These are phyloP conservation scores for Monodelphis domestica DNA, from an alignment of 2,797 vertebrate genomes.

Conservation along the genomic window DNA sequence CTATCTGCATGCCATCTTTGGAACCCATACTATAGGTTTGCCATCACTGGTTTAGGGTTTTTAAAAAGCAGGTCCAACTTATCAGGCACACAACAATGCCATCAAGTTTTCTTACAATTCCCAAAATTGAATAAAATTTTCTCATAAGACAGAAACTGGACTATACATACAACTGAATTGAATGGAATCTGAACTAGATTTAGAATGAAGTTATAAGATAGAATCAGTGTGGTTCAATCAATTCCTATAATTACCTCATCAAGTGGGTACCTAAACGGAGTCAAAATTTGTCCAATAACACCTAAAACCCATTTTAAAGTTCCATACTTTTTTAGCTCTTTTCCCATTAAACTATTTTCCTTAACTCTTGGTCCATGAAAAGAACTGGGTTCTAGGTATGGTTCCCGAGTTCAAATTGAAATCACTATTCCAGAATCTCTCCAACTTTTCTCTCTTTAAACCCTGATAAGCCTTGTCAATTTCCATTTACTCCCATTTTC, in stretches of 20 bases:
- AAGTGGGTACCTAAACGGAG: not conserved
- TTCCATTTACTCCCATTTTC: not conserved
- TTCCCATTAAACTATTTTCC: not conserved
- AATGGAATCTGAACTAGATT: not conserved
- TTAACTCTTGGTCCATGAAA: not conserved
- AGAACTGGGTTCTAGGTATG: not conserved
- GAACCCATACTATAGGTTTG: too few species aligned
- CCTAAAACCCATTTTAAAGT: not conserved
- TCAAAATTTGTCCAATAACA: not conserved
- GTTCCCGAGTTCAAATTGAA: not conserved
- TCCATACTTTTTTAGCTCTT: not conserved
- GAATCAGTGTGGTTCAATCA: not conserved
- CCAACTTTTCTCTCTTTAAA: not conserved
- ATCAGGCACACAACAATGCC: not conserved
- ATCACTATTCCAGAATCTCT: not conserved
- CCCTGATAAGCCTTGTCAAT: not conserved
- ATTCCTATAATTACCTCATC: not conserved
- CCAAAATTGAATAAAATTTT: not conserved
- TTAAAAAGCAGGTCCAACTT: not conserved
- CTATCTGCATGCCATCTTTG: too few species aligned
- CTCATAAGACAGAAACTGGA: not conserved
- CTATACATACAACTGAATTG: not conserved
- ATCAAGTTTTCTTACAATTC: not conserved
- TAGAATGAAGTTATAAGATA: not conserved
- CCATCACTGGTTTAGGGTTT: too few species aligned